Conservation (phyloP, 2,888 invertebrate genomes). For the Drosophila stalkeri region DNA sequence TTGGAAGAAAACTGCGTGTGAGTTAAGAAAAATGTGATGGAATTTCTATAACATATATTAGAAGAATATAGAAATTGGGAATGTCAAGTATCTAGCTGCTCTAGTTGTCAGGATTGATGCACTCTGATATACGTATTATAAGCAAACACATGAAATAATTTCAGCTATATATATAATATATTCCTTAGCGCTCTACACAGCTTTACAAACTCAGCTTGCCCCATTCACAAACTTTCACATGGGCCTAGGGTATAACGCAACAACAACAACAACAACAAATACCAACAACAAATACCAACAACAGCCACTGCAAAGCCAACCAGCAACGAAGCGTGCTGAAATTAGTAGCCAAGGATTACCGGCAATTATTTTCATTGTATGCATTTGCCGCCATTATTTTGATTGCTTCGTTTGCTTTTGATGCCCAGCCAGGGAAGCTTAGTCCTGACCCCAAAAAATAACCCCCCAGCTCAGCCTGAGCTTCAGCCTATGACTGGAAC, state of each 20-base stretch:
- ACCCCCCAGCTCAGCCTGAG: background rate
- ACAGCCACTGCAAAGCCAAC: constrained; percentile 31
- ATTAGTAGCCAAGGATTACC: constrained; percentile 80
- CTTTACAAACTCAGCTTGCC: background rate
- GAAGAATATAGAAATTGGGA: no score
- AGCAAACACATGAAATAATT: background rate
- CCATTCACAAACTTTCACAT: background rate
- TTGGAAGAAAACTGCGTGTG: background rate
- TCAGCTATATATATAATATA: no score
- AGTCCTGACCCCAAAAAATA: constrained; percentile 8
- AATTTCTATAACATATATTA: no score
- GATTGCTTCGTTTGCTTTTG: constrained; percentile 77
- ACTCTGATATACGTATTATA: no score
- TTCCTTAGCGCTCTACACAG: background rate
- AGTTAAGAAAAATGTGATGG: background rate
- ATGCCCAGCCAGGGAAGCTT: constrained; percentile 20
- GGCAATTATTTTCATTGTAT: constrained; percentile 79
- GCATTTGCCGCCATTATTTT: constrained; percentile 79
- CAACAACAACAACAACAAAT: constrained; percentile 32
- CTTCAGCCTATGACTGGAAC: constrained; percentile 6
- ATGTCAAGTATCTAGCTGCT: background rate
- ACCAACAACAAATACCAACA: constrained; percentile 23
- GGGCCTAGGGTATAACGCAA: constrained; percentile 2
- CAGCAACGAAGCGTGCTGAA: constrained; percentile 58
- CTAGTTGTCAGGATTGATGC: background rate